Base-by-base conservation (phyloP, 2,797 vertebrate species). In the Mionectes olivaceus region DNA sequence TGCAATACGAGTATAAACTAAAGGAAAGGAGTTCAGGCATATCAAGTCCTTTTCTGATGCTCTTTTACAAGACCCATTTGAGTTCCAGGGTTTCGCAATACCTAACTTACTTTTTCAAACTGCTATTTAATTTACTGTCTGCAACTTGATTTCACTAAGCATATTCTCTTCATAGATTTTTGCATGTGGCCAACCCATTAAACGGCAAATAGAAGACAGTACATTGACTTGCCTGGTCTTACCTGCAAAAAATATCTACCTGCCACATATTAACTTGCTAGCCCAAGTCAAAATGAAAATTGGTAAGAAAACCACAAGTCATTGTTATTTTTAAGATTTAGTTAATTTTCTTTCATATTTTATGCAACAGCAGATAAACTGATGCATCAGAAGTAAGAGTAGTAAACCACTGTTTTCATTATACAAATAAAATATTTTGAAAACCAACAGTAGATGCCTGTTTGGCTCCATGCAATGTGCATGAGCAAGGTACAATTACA, bases 231-330 rank as follows among this genome's bases (percentile, higher is more conserved):
- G 92, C 90, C 90, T 94, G 27, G 46, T 92, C 41, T 65, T 97
- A 12, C 98, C 97, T 83, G 81, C 97, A 53, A 98, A 94, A 91
- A 99, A 99, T 94, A 98, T 99, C 83, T 99, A 99, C 92, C 97
- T 99, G 78, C 99, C 99, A 74, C 98, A 99, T 79, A 92, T 99
- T 63, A 97, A 96, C 74, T 87, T 99, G 50, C 92, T 99, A 95
- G 97, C 98, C 43, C 98, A 98, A 96, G 97, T 98, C 75, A 98
- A 98, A 96, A 96, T 98, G 95, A 97, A 95, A 97, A 98, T 99
- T 19, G 98, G 99, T 99, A 98, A 98, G 98, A 90, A 78, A 69
- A 83, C 30, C 57, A 47, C 63, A 92, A 46, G 9, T 78, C 3
- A 10, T 64, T 39, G 22, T 73, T 77, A 33, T n/a, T 88, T 76